phyloP scores from a whole-genome alignment of 35 echinoderm and acorn worm genomes.

The Anneissia japonica region DNA sequence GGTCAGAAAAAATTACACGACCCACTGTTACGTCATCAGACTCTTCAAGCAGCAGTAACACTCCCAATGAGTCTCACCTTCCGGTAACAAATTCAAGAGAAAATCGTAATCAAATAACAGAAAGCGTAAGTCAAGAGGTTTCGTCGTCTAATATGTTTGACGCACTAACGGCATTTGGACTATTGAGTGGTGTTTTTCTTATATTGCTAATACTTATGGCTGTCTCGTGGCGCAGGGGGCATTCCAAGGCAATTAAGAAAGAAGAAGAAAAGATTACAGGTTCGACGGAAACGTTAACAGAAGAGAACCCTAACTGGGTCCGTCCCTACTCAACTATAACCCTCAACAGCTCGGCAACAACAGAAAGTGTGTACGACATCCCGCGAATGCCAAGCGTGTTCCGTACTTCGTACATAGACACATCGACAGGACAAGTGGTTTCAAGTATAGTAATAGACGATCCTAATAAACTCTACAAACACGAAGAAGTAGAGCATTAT shows the following conservation, averaged over 20 bases:
- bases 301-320: not conserved
- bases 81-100: not conserved
- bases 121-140: not conserved
- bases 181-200: not conserved
- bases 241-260: not conserved
- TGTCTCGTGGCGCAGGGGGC: not conserved
- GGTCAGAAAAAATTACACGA: no score
- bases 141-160: not conserved
- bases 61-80: no score
- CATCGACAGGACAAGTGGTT: not conserved
- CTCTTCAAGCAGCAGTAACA: no score
- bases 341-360: not conserved
- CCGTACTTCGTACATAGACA: not conserved
- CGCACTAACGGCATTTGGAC: not conserved
- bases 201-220: not conserved
- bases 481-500: not conserved
- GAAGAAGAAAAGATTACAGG: not conserved
- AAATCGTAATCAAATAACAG: not conserved
- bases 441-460: not conserved
- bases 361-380: not conserved
- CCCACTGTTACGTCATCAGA: no score
- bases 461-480: not conserved
- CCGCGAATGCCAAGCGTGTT: not conserved
- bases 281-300: not conserved
- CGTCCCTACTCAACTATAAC: not conserved